Conservation (phyloP, 2,888 invertebrate genomes). For the Neocrepidodera transversa region DNA sequence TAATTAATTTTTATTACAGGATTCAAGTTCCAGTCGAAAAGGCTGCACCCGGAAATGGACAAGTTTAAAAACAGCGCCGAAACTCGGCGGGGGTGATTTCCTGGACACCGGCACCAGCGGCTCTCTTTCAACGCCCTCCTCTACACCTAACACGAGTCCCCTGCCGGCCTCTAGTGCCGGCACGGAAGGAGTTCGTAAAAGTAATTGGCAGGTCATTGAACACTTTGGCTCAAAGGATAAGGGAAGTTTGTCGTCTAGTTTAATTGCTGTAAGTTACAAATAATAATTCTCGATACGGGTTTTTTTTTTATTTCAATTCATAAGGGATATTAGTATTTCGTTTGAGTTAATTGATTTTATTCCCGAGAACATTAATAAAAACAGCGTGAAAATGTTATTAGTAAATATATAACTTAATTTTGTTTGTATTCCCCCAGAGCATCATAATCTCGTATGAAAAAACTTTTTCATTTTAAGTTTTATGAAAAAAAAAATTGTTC, state of each 20-base stretch:
- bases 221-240: slow-evolving; percentile 74
- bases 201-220: slow-evolving; percentile 92
- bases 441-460: no score
- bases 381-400: no score
- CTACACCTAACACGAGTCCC: slow-evolving; percentile 52
- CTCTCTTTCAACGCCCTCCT: slow-evolving; percentile 48
- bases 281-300: no score
- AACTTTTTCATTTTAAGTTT: no score
- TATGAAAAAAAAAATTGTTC: no score
- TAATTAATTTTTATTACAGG: slow-evolving; percentile 48
- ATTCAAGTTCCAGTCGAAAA: slow-evolving; percentile 53
- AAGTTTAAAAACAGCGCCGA: slow-evolving; percentile 62
- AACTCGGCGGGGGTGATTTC: slow-evolving; percentile 20
- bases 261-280: slow-evolving; percentile 66
- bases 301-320: no score
- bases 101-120: slow-evolving; percentile 45
- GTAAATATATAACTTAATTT: no score
- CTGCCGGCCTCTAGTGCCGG: slow-evolving; percentile 42
- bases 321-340: no score
- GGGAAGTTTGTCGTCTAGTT: slow-evolving; percentile 68
- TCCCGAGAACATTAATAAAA: no score
- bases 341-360: no score
- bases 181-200: slow-evolving; percentile 72
- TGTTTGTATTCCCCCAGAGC: no score
- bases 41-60: slow-evolving; percentile 61